These are phyloP conservation scores for Pristionchus exspectatus DNA, from an alignment of 2,888 invertebrate genomes.

Conservation along the genomic window DNA sequence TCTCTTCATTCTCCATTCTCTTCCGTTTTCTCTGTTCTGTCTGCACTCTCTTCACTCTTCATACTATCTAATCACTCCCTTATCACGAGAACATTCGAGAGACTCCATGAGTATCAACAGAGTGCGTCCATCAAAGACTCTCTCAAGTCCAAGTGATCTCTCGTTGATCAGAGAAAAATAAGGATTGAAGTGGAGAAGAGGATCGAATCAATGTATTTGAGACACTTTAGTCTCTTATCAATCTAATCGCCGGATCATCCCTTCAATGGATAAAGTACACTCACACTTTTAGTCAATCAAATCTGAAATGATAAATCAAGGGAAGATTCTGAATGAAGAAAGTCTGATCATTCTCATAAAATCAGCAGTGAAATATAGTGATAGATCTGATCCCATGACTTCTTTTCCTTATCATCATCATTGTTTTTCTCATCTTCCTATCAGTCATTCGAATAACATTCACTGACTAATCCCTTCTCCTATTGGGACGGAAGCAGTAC, in stretches of 20 bases:
- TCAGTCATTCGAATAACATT: not conserved
- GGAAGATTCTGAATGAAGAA: not conserved
- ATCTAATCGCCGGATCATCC: not conserved
- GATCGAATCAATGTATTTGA: not conserved
- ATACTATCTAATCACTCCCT: constrained; percentile 27
- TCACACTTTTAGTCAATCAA: not conserved
- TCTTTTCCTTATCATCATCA: not conserved
- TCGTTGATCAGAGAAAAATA: not conserved
- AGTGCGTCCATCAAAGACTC: constrained; percentile 8
- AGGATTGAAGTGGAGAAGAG: not conserved
- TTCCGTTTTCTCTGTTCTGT: not conserved
- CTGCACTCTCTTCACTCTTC: constrained; percentile 1
- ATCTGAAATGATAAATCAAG: not conserved
- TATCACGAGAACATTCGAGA: constrained; percentile 43
- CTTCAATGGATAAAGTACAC: not conserved
- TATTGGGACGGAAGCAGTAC: not conserved
- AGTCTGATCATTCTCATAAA: not conserved
- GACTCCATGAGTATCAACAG: constrained; percentile 15
- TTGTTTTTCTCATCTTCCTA: not conserved
- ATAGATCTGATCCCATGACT: not conserved
- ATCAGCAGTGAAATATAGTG: not conserved
- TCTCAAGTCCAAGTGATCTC: not conserved
- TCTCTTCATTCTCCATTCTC: not conserved
- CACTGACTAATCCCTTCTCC: not conserved
- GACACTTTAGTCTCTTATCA: constrained; percentile 25